Percentiles rank a stretch among this genome's conserved stretches.
Evolutionary conservation across 1,140 invertebrate species (phyloP).

Genomic region (Drosophila pachea): DNA sequence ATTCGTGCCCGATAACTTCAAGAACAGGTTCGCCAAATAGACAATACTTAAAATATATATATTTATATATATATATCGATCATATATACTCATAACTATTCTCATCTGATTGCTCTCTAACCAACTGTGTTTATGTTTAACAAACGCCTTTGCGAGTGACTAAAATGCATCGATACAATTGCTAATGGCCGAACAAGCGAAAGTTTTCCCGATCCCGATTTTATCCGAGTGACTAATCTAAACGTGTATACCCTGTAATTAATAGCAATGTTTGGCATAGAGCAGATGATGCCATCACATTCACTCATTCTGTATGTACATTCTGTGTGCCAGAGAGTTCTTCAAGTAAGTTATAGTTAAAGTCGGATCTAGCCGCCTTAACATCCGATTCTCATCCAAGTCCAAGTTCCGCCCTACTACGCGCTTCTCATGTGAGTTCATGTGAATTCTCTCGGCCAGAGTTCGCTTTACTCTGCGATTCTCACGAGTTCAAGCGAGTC

Average conservation of each 20-base stretch:
- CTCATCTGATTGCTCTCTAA: slow-evolving; percentile 27
- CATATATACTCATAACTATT: slow-evolving; percentile 12
- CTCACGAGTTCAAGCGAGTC: slow-evolving; percentile 5
- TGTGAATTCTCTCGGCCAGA: no score
- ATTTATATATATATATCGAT: slow-evolving; percentile 5
- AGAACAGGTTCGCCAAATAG: slow-evolving; percentile 83
- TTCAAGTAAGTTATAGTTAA: no score
- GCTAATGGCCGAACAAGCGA: background rate
- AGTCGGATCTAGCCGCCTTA: no score
- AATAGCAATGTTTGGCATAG: slow-evolving; percentile 4
- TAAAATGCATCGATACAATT: slow-evolving; percentile 37
- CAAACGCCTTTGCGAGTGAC: slow-evolving; percentile 60
- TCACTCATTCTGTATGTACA: slow-evolving; percentile 46
- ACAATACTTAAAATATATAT: no score
- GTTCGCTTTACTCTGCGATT: background rate
- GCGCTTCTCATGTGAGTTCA: background rate
- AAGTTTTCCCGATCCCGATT: background rate
- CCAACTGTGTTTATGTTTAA: slow-evolving; percentile 51
- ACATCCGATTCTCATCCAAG: no score
- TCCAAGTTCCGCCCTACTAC: no score
- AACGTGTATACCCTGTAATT: slow-evolving; percentile 24
- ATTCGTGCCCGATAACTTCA: slow-evolving; percentile 86
- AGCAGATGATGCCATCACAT: slow-evolving; percentile 9
- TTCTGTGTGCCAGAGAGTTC: background rate
- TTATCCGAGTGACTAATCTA: slow-evolving; percentile 28